Percentiles rank a stretch among this genome's conserved stretches.
Evolutionary conservation across 1,140 invertebrate species (phyloP).

Genomic region (Sminthurinus signatus): DNA sequence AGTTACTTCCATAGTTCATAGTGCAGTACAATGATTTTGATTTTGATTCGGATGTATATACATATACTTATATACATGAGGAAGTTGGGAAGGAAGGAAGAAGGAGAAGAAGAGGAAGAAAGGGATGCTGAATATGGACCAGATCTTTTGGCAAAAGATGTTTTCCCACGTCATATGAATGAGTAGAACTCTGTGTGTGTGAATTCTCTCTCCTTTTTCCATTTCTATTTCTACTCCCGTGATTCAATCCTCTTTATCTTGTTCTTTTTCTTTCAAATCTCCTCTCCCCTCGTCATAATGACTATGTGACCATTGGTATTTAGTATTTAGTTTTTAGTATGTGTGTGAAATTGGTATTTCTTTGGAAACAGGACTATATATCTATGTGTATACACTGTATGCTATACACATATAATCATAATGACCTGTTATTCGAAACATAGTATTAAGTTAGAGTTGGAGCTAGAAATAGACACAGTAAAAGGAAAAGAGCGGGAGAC

Average conservation of each 20-base stretch:
- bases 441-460: no score
- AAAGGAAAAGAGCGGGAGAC: background rate
- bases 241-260: slow-evolving; percentile 3
- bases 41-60: slow-evolving; percentile 21
- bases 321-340: no score
- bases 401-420: no score
- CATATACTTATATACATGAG: no score
- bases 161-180: slow-evolving; percentile 37
- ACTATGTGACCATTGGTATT: no score
- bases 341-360: slow-evolving; percentile 26
- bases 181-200: no score
- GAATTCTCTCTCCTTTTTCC: background rate
- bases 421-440: slow-evolving; percentile 31
- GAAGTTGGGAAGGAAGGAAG: no score
- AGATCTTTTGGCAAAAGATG: slow-evolving; percentile 24
- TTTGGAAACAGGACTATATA: no score
- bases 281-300: no score
- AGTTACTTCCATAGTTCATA: background rate
- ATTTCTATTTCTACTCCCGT: background rate
- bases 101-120: slow-evolving; percentile 21
- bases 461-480: no score
- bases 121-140: slow-evolving; percentile 11
- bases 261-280: no score
- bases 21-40: background rate
- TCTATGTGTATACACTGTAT: no score